phyloP scores from a whole-genome alignment of 2,797 vertebrate species.

The Buceros bicornis region DNA sequence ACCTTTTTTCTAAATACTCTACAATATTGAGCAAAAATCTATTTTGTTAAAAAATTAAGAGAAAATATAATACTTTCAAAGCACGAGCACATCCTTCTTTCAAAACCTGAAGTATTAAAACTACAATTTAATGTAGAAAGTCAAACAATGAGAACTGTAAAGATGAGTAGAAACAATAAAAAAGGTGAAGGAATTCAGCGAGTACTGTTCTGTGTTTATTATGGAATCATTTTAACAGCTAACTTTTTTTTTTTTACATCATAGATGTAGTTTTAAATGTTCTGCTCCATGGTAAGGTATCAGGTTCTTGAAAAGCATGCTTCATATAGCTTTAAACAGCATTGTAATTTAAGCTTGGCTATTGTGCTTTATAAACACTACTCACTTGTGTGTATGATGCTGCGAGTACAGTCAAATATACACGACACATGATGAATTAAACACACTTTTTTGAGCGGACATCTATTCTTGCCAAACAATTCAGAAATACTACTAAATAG shows the following conservation, averaged over 20 bases:
- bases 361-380: background rate
- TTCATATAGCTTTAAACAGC: background rate
- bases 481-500: slow-evolving; percentile 74
- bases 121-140: background rate
- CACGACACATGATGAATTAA: slow-evolving; percentile 59
- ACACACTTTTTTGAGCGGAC: slow-evolving; percentile 63
- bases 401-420: background rate
- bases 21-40: background rate
- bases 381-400: background rate
- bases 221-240: background rate
- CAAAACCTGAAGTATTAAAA: background rate
- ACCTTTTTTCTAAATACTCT: background rate
- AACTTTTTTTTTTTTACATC: background rate
- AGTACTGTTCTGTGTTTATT: background rate
- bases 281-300: background rate
- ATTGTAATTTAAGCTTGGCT: background rate
- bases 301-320: background rate
- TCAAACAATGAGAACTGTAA: background rate
- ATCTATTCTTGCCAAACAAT: slow-evolving; percentile 73
- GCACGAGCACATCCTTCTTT: background rate
- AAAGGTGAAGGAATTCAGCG: background rate
- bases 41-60: background rate
- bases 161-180: background rate
- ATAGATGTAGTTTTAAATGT: background rate
- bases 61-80: background rate